Conservation (phyloP, 2,113 vertebrate genomes). For the Micromys minutus region DNA sequence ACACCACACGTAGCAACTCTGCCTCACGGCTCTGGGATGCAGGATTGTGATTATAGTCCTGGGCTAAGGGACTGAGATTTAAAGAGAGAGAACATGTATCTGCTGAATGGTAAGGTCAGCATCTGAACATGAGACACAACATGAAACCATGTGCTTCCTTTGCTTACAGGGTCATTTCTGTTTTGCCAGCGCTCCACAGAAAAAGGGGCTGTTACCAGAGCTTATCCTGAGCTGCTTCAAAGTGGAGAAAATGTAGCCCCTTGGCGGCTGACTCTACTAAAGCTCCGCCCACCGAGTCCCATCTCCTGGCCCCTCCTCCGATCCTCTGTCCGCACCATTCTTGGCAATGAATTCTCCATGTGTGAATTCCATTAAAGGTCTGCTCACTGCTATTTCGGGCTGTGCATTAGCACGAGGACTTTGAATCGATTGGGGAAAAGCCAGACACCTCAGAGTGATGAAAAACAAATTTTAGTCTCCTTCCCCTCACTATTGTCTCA, state of each 20-base stretch:
- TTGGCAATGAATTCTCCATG: conserved; percentile 49
- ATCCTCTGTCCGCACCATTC: conserved; percentile 51
- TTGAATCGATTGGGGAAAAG: conserved; percentile 63
- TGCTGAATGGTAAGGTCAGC: background rate
- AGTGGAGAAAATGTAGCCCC: background rate
- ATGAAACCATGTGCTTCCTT: background rate
- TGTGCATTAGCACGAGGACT: conserved; percentile 46
- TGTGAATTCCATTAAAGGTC: conserved; percentile 69
- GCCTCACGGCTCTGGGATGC: background rate
- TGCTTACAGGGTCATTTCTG: background rate
- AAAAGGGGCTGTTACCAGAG: background rate
- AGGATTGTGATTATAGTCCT: background rate
- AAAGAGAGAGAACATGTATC: background rate
- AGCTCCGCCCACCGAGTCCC: background rate
- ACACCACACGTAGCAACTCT: too few species aligned
- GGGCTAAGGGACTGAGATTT: background rate
- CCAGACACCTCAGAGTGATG: conserved; percentile 64
- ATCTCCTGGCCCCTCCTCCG: background rate
- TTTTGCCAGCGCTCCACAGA: background rate
- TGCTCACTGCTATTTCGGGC: conserved; percentile 68
- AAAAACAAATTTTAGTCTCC: conserved; percentile 53
- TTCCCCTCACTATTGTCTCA: background rate
- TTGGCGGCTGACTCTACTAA: background rate
- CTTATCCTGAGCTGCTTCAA: background rate
- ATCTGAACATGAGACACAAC: background rate